Percentiles rank a stretch among this genome's conserved stretches.
Evolutionary conservation across 2,888 invertebrate genomes (phyloP).

Genomic region (Drosophila falleni): DNA sequence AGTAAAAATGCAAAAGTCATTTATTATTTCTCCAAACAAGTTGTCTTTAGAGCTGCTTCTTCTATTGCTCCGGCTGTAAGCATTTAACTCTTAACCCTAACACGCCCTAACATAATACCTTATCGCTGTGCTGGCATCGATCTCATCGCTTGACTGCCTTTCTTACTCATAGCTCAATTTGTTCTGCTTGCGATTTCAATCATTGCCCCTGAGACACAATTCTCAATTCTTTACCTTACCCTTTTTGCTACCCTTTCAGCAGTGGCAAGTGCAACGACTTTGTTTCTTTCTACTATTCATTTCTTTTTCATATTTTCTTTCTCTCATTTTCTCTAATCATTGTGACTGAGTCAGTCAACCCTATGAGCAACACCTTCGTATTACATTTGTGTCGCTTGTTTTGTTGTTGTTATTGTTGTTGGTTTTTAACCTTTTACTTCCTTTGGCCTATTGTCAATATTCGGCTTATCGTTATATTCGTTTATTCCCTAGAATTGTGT

Average conservation of each 20-base stretch:
- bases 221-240: slow-evolving; percentile 11
- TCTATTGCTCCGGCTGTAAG: not conserved
- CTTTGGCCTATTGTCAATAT: slow-evolving; percentile 33
- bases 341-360: slow-evolving; percentile 61
- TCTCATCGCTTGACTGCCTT: slow-evolving; percentile 24
- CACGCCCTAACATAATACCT: slow-evolving; percentile 49
- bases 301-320: slow-evolving; percentile 15
- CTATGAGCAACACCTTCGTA: slow-evolving; percentile 62
- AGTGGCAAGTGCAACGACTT: slow-evolving; percentile 58
- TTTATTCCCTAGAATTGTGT: slow-evolving; percentile 47
- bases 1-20: slow-evolving; percentile 38
- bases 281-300: slow-evolving; percentile 21
- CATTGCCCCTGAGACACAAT: slow-evolving; percentile 24
- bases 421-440: slow-evolving; percentile 72
- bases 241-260: slow-evolving; percentile 38
- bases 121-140: slow-evolving; percentile 39
- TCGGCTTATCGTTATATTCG: slow-evolving; percentile 43
- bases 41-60: not conserved
- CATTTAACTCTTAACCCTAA: slow-evolving; percentile 56
- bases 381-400: slow-evolving; percentile 24
- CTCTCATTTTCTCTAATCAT: slow-evolving; percentile 35
- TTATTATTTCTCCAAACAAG: slow-evolving; percentile 51
- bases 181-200: slow-evolving; percentile 61
- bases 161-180: slow-evolving; percentile 41
- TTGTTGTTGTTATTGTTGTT: slow-evolving; percentile 37